phyloP scores from a whole-genome alignment of 2,113 vertebrate species.

The Sigmodon hispidus region DNA sequence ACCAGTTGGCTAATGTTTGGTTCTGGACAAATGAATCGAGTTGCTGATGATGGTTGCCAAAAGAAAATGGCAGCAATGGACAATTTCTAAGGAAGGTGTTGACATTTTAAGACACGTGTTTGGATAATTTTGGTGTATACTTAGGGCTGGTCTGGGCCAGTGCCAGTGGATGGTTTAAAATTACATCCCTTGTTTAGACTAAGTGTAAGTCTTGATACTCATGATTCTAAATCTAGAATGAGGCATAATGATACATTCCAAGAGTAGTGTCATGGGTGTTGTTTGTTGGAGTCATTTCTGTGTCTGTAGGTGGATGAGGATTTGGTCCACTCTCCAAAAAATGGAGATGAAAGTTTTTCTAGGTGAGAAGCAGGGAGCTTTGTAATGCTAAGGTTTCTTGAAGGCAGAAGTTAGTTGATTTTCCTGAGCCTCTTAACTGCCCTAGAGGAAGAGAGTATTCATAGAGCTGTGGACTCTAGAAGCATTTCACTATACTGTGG shows the following conservation, averaged over 20 bases:
- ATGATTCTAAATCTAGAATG: constrained; percentile 38
- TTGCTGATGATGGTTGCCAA: constrained; percentile 26
- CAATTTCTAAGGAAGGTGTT: neutral
- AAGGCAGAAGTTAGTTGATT: neutral
- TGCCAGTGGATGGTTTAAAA: neutral
- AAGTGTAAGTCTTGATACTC: neutral
- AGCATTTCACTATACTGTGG: neutral
- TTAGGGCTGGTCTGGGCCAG: neutral
- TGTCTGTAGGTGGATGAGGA: neutral
- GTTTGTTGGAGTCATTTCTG: neutral
- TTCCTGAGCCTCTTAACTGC: constrained; percentile 18
- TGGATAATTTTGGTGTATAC: neutral
- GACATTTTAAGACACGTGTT: neutral
- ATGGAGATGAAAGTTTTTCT: neutral
- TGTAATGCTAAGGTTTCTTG: neutral
- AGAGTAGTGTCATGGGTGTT: neutral
- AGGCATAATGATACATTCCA: neutral
- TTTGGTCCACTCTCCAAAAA: neutral
- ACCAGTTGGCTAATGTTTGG: neutral
- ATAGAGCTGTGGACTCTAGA: neutral
- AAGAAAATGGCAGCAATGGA: neutral
- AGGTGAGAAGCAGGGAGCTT: neutral
- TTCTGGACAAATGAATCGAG: neutral
- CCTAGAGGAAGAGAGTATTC: neutral
- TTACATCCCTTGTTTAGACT: neutral